Base-by-base conservation (phyloP, 2,888 invertebrate species). In the Pteria penguin region DNA sequence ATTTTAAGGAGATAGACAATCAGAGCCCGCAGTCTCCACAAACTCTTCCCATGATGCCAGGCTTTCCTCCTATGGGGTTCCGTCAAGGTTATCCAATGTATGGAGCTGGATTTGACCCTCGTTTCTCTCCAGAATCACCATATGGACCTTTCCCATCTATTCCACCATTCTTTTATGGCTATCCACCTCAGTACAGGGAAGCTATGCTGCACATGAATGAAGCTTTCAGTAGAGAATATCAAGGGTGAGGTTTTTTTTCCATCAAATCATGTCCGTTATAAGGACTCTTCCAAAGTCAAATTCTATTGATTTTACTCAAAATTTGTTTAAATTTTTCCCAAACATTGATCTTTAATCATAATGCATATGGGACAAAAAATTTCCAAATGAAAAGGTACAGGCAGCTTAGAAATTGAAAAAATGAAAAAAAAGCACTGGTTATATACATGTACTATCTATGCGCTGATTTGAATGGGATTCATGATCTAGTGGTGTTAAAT, bases 1-100 rank as follows among this genome's bases (percentile, higher is more conserved):
- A 85, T n/a, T 86, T 86, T 65, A 81, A 85, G 45, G 88, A 88
- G 31, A 76, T 81, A 2, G 82, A 82, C 29, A 79, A 75, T 1
- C 74, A 76, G 36, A 67, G 78, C 0, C 75, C 83, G 2, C 66
- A 61, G 29, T 81, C 83, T 8, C 79, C 78, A 45, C 78, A 82
- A 18, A 80, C 82, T 11, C 72, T 60, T 31, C 74, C 78, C 24
- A 31, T 73, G 26, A 72, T 57, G 60, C 63, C 32, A 52, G 67
- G 61, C 24, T 73, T 61, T 32, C 67, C 67, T 3, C 68, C 76
- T 3, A 63, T 62, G 33, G 57, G 62, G 45, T 60, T 61, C 68
- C 55, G 57, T 4, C 27, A 29, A 14, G 71, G 71, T 18, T 71
- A 61, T 29, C 65, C 65, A 24, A 65, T 70, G 22, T 66, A 63